Base-by-base conservation (phyloP, 2,113 vertebrate genomes). In the Phalacrocorax aristotelis region DNA sequence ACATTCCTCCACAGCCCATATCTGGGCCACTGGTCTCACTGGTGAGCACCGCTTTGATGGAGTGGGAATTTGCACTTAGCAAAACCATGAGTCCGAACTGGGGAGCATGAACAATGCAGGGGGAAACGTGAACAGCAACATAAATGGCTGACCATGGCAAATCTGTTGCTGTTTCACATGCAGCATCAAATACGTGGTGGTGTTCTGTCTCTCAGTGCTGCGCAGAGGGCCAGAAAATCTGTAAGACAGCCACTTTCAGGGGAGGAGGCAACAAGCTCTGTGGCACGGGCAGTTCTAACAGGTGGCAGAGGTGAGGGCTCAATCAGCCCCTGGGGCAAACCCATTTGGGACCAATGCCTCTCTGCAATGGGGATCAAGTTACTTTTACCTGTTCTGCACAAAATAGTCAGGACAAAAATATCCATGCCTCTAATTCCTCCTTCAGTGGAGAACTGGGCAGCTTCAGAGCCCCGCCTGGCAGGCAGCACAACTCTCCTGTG, bases 171-270 rank as follows among this genome's bases (percentile, higher is more conserved):
- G 1, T n/a, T 13, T 26, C 46, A 27, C 0, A 0, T 49, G 48
- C 25, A 81, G 36, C 60, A 87, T 40, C 55, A 83, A 36, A 6
- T 4, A n/a, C 0, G 2, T 32, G 51, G 16, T 42, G 42, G 70
- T 7, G 54, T 29, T 36, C 12, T 2, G 0, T 9, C 25, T 54
- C 57, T 29, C 2, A 2, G 40, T 19, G 25, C 55, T 74, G 36
- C 2, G 2, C 54, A 77, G 69, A n/a, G 25, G 26, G 6, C 6
- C 8, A 77, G 83, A 26, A 77, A 23, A 26, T 26, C 80, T 61
- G 40, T 8, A 19, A 54, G 49, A 22, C 0, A 5, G 30, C 8
- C 2, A 1, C 9, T 22, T 18, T 23, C 4, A 3, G 65, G 40
- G 42, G 40, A 86, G 66, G 23, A 76, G 69, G 52, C 74, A 78